Conservation (phyloP, 2,113 vertebrate genomes). For the Chiloscyllium plagiosum region DNA sequence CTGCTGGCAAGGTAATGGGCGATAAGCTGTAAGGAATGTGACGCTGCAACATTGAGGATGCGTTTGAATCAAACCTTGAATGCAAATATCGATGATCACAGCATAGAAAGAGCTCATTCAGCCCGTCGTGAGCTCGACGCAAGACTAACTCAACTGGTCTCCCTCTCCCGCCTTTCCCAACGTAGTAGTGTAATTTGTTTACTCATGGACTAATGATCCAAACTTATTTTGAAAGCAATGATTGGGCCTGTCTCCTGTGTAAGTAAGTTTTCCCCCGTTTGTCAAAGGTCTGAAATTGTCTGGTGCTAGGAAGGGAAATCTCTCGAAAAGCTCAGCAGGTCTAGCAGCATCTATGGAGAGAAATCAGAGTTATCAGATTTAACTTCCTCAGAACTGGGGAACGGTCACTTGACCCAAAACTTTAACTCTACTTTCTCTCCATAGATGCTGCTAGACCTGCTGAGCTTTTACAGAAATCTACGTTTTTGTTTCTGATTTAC, state of each 20-base stretch:
- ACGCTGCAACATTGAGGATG: background rate
- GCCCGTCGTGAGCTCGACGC: background rate
- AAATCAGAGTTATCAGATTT: too few species aligned
- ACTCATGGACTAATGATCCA: background rate
- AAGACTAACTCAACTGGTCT: background rate
- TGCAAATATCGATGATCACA: background rate
- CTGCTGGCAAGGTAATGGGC: background rate
- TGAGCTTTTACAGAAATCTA: too few species aligned
- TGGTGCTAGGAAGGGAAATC: background rate
- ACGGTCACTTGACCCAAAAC: too few species aligned
- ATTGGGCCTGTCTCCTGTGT: background rate
- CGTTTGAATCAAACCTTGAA: background rate
- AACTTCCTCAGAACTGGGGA: too few species aligned
- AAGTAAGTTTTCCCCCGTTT: background rate
- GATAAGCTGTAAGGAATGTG: background rate
- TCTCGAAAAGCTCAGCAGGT: too few species aligned
- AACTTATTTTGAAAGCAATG: background rate
- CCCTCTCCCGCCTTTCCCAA: too few species aligned
- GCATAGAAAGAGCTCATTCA: background rate
- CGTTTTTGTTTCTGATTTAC: too few species aligned
- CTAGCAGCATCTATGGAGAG: too few species aligned
- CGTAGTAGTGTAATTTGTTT: background rate
- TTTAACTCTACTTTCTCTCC: too few species aligned
- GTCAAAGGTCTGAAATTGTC: background rate
- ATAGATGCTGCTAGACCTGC: too few species aligned